Evolutionary conservation across 2,888 invertebrate genomes (phyloP).

Genomic region (Lasioglossum vierecki): DNA sequence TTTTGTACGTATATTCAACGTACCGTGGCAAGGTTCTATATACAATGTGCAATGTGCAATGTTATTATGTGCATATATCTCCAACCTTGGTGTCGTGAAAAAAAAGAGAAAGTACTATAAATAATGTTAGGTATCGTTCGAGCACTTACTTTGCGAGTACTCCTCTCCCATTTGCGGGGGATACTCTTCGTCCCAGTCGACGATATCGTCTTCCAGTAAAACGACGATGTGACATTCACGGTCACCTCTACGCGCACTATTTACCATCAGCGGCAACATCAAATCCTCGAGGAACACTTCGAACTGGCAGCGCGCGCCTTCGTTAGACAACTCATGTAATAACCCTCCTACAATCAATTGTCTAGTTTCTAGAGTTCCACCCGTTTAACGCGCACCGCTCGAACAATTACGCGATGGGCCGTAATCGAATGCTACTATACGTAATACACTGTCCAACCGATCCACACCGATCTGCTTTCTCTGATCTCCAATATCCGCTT

Average conservation of each 20-base stretch:
- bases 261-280: conserved; percentile 98
- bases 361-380: conserved; percentile 24
- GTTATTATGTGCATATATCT: conserved; percentile 38
- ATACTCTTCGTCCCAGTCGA: conserved; percentile 99
- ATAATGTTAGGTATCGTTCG: not conserved
- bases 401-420: not conserved
- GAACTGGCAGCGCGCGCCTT: conserved; percentile 99
- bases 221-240: conserved; percentile 99
- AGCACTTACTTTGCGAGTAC: conserved; percentile 94
- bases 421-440: not conserved
- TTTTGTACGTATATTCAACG: conserved; percentile 23
- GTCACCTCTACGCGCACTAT: conserved; percentile 96
- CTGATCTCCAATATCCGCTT: not conserved
- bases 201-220: conserved; percentile 96
- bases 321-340: conserved; percentile 98
- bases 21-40: conserved; percentile 22
- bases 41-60: conserved; percentile 1
- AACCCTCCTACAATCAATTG: conserved; percentile 89
- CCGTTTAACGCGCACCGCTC: not conserved
- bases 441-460: not conserved
- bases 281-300: conserved; percentile 97
- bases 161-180: conserved; percentile 99
- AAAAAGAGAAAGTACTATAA: conserved; percentile 10
- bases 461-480: not conserved
- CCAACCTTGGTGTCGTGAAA: conserved; percentile 22